Base-by-base conservation (phyloP, 2,888 invertebrate species). In the Agonum fuliginosum region DNA sequence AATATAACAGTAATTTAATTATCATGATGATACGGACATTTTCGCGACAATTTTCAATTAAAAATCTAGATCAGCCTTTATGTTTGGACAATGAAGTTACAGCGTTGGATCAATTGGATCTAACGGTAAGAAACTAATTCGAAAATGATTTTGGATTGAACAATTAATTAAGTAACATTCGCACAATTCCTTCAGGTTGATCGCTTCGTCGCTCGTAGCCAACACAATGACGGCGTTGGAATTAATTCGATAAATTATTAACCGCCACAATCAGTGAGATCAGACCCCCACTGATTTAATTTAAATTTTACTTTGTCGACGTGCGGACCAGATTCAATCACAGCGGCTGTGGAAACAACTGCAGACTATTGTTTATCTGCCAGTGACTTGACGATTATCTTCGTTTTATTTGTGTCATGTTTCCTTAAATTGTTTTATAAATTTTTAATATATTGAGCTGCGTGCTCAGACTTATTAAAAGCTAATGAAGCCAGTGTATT, bases 171-270 rank as follows among this genome's bases (percentile, higher is more conserved):
- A 74, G 43, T n/a, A 51, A 6, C 46, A 62, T 43, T 74, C 62
- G 58, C 46, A 48, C 74, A 43, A 22, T 62, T 51, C 41, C 24
- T 14, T 10, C 41, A n/a, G 22, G n/a, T 48, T 8, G 14, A 71
- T 48, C 71, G 43, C n/a, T n/a, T n/a, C n/a, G n/a, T n/a, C 46
- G 24, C 46, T 8, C 24, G 19, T 27, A 51, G 17, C 6, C 51
- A 27, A 41, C 37, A 62, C 74, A 74, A 74, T 62, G 74, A 74
- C 74, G 65, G 41, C 48, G 74, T 75, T 24, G 75, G 48, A 75
- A 75, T 75, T 75, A 75, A 75, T 75, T 75, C 67, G 46, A 75
- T 75, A 75, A 67, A 75, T 75, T 75, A 75, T 75, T 75, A 75
- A 75, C 75, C 37, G 34, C 75, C 51, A 67, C 75, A 75, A 75